phyloP scores from a whole-genome alignment of 2,888 invertebrate species.

The Flabesymbios commensalis region DNA sequence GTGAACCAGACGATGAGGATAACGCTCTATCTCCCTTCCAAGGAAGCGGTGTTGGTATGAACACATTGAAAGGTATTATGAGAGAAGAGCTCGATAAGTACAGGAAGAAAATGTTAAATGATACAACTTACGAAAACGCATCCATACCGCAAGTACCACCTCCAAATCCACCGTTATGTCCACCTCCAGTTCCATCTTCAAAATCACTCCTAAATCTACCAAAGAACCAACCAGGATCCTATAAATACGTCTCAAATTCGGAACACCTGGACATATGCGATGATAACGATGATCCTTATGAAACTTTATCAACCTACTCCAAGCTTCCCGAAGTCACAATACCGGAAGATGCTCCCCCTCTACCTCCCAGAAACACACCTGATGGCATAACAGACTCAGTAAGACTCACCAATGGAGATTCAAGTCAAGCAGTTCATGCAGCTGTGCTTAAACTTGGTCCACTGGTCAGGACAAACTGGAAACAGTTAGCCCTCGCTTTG shows the following conservation, averaged over 20 bases:
- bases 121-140: not conserved
- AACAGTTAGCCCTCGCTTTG: slow-evolving; percentile 28
- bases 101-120: not conserved
- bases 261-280: not conserved
- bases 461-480: slow-evolving; percentile 23
- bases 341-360: slow-evolving; percentile 2
- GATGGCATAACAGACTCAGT: not conserved
- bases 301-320: not conserved
- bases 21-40: not conserved
- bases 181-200: not conserved
- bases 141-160: not conserved
- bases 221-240: not conserved
- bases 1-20: slow-evolving; percentile 4
- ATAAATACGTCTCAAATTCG: not conserved
- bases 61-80: slow-evolving; percentile 27
- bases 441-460: not conserved
- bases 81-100: slow-evolving; percentile 26
- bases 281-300: not conserved
- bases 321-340: not conserved
- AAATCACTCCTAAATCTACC: not conserved
- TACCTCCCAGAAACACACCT: slow-evolving; percentile 1
- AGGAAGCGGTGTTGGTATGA: slow-evolving; percentile 20
- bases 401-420: not conserved
- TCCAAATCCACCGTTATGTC: not conserved
- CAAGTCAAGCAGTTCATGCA: not conserved